A percentile compares a stretch with the other conserved stretches of the same genome.
Evolutionary conservation across 2,888 invertebrate genomes (phyloP).

Genomic region (Caenorhabditis sp.): DNA sequence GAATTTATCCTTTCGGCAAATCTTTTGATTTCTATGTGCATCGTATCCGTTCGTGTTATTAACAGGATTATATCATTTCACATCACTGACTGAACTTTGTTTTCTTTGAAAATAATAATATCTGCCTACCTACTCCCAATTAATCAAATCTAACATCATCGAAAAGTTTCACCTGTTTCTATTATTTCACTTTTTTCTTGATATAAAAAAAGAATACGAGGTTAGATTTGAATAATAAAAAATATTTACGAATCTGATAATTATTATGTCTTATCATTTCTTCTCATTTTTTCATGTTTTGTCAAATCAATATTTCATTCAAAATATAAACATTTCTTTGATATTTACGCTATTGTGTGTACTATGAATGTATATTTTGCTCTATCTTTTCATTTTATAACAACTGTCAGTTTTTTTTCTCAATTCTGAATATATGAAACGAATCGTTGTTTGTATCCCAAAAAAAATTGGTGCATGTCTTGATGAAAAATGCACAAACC

Average conservation of each 20-base stretch:
- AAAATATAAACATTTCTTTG: no score
- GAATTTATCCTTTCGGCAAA: constrained; percentile 4
- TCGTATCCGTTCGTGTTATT: constrained; percentile 7
- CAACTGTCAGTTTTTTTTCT: neutral
- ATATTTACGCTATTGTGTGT: no score
- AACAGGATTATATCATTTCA: neutral
- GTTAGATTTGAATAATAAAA: neutral
- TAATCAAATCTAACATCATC: neutral
- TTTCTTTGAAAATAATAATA: neutral
- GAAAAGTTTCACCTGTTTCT: neutral
- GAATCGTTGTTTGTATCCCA: neutral
- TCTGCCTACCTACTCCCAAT: neutral
- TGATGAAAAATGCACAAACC: neutral
- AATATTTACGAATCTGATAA: neutral
- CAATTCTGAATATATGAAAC: neutral
- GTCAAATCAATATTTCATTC: no score
- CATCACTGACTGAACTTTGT: neutral
- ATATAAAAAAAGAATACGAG: neutral
- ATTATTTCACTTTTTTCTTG: neutral
- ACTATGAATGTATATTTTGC: neutral
- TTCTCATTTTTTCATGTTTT: neutral
- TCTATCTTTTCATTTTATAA: neutral
- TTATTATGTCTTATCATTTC: neutral
- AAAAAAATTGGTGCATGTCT: neutral
- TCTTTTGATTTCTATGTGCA: constrained; percentile 11